A percentile compares a stretch with the other conserved stretches of the same genome.
Conservation (phyloP, 1,140 invertebrate genomes). For the Saccostrea echinata region DNA sequence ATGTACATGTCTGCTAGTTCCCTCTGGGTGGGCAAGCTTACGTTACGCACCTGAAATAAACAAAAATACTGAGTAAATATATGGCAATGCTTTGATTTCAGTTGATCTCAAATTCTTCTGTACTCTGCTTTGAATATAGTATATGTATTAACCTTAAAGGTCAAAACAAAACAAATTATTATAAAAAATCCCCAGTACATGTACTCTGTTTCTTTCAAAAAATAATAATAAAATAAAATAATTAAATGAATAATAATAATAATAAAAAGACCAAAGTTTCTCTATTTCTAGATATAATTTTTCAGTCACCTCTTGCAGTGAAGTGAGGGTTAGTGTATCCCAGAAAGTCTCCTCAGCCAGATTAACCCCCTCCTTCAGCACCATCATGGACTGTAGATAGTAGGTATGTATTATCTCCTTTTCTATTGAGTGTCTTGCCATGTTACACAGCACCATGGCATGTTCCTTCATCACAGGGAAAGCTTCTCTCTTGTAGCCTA, state of each 20-base stretch:
- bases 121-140: background rate
- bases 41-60: conserved; percentile 57
- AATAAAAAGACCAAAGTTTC: too few species aligned
- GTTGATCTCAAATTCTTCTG: background rate
- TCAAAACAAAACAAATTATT: too few species aligned
- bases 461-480: conserved; percentile 71
- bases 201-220: too few species aligned
- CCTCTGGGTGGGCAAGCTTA: conserved; percentile 73
- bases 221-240: too few species aligned
- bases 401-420: conserved; percentile 68
- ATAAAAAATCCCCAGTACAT: too few species aligned
- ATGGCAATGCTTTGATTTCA: background rate
- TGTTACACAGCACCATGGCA: conserved; percentile 62
- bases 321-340: conserved; percentile 67
- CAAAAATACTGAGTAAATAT: background rate
- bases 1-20: conserved; percentile 73
- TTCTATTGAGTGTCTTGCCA: conserved; percentile 68
- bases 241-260: too few species aligned
- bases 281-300: too few species aligned
- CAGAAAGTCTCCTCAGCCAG: conserved; percentile 66
- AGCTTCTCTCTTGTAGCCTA: conserved; percentile 69
- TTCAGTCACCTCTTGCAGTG: conserved; percentile 66
- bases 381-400: conserved; percentile 69
- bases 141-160: background rate
- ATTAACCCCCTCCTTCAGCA: conserved; percentile 68